Percentiles rank a stretch among this genome's conserved stretches.
Evolutionary conservation across 2,113 vertebrate species (phyloP).

Genomic region (Gymnobelideus leadbeateri): DNA sequence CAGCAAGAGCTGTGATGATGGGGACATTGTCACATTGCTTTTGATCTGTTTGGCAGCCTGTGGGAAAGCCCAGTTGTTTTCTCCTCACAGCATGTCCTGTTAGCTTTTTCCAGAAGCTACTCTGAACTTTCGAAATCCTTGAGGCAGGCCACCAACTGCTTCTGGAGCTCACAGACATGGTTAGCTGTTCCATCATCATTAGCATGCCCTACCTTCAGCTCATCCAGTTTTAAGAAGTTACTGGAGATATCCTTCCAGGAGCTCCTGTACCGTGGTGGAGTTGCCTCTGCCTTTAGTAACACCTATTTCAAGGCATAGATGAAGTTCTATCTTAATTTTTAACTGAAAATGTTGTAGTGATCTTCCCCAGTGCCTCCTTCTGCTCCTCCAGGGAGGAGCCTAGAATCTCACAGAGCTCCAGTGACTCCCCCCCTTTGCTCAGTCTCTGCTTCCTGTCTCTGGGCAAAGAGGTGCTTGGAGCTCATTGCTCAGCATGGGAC

Average conservation of each 20-base stretch:
- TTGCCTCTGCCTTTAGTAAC: not conserved
- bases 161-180: not conserved
- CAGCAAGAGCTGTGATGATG: not conserved
- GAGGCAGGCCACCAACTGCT: not conserved
- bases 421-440: not conserved
- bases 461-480: not conserved
- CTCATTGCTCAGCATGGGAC: not conserved
- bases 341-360: not conserved
- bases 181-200: not conserved
- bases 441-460: not conserved
- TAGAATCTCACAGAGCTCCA: not conserved
- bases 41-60: not conserved
- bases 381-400: not conserved
- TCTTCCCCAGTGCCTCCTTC: not conserved
- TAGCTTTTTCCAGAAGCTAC: not conserved
- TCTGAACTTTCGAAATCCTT: not conserved
- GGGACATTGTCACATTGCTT: not conserved
- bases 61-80: not conserved
- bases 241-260: not conserved
- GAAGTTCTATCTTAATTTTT: not conserved
- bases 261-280: not conserved
- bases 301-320: not conserved
- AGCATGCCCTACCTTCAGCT: not conserved
- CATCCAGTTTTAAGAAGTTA: not conserved
- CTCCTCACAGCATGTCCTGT: not conserved